phyloP scores from a whole-genome alignment of 2,888 invertebrate species.

The Eristalis pertinax region DNA sequence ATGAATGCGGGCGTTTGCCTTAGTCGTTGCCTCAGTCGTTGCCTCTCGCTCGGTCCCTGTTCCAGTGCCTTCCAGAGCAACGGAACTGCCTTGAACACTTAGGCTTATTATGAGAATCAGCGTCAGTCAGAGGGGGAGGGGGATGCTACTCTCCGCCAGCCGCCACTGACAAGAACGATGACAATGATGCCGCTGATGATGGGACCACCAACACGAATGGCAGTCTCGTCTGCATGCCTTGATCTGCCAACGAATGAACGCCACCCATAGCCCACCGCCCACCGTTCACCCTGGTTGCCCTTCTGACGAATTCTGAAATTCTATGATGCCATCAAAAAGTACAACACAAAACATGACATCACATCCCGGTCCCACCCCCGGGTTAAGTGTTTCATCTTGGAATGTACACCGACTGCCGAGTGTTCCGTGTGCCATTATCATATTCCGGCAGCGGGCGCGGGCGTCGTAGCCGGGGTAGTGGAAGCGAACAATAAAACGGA shows the following conservation, averaged over 20 bases:
- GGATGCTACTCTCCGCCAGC: too few relatives aligned
- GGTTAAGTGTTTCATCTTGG: constrained; percentile 72
- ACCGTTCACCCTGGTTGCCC: neutral
- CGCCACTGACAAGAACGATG: constrained; percentile 47
- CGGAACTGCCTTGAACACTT: constrained; percentile 66
- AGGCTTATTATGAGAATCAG: constrained; percentile 66
- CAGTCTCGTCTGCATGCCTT: constrained; percentile 14
- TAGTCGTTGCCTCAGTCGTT: too few relatives aligned
- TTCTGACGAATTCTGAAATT: constrained; percentile 68
- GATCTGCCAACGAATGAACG: too few relatives aligned
- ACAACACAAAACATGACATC: constrained; percentile 72
- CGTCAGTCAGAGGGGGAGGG: constrained; percentile 5
- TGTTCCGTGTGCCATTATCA: constrained; percentile 68
- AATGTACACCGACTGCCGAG: constrained; percentile 66
- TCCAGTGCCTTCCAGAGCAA: neutral
- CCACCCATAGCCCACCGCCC: constrained; percentile 15
- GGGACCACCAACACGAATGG: constrained; percentile 45
- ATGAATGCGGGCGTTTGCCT: neutral
- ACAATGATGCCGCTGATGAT: constrained; percentile 69
- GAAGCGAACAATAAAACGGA: constrained; percentile 63
- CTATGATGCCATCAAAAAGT: constrained; percentile 72
- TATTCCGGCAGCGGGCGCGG: constrained; percentile 43
- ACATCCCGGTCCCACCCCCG: constrained; percentile 42
- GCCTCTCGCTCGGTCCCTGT: too few relatives aligned
- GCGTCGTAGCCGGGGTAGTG: constrained; percentile 60